Evolutionary conservation across 1,140 invertebrate genomes (phyloP).

Genomic region (Drosophila pseudoobscura): DNA sequence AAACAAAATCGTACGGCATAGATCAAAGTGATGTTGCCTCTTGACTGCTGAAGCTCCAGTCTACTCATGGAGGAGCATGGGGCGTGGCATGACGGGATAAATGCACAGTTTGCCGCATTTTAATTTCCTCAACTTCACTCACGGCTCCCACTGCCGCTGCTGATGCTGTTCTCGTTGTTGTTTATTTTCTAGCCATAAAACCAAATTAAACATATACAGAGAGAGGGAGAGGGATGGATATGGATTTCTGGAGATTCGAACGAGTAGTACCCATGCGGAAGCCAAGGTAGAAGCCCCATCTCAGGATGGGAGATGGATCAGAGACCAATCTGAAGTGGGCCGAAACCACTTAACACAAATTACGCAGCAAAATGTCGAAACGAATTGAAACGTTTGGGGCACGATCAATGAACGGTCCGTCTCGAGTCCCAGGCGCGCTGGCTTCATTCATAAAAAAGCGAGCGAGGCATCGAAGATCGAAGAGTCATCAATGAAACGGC

Average conservation of each 20-base stretch:
- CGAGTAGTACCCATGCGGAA: conserved; percentile 35
- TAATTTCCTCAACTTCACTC: conserved; percentile 45
- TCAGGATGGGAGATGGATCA: conserved; percentile 4
- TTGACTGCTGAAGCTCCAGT: conserved; percentile 44
- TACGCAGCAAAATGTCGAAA: conserved; percentile 83
- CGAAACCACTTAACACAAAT: conserved; percentile 83
- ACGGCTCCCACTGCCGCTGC: not conserved
- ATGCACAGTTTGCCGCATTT: conserved; percentile 80
- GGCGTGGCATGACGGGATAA: conserved; percentile 70
- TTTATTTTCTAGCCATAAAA: conserved; percentile 61
- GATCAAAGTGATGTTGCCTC: conserved; percentile 67
- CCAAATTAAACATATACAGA: conserved; percentile 60
- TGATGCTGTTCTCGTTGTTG: conserved; percentile 29
- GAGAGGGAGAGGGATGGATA: not conserved
- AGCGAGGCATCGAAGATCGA: not conserved
- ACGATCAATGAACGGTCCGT: conserved; percentile 63
- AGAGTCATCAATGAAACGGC: conserved; percentile 70
- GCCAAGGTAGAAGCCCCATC: conserved; percentile 2
- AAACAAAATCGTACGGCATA: conserved; percentile 75
- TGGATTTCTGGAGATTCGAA: not conserved
- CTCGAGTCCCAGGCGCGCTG: not conserved
- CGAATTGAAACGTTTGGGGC: conserved; percentile 71
- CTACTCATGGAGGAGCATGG: conserved; percentile 9
- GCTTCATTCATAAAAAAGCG: conserved; percentile 55
- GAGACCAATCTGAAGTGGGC: conserved; percentile 67